Evolutionary conservation across 2,113 vertebrate genomes (phyloP).

Genomic region (Dryoscopus gambensis): DNA sequence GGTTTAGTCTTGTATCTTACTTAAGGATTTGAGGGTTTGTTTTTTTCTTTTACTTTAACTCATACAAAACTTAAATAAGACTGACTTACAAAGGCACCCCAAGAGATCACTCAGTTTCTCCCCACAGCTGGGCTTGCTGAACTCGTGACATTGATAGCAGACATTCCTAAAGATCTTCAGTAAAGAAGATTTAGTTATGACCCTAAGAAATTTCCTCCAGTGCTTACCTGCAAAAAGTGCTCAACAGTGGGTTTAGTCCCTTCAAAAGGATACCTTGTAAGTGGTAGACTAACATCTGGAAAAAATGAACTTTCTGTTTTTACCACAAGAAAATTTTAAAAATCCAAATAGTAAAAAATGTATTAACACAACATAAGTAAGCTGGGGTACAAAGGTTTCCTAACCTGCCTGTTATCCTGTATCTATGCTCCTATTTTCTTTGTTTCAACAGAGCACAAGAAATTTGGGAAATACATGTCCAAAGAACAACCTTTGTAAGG

Average conservation of each 20-base stretch:
- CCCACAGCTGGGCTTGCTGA: neutral
- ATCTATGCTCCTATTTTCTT: neutral
- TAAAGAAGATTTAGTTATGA: neutral
- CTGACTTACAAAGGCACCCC: neutral
- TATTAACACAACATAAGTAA: neutral
- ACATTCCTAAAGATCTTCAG: neutral
- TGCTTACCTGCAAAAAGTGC: neutral
- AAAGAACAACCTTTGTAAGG: neutral
- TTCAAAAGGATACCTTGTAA: neutral
- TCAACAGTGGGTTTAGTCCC: neutral
- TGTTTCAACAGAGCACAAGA: neutral
- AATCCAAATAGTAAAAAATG: neutral
- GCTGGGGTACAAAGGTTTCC: neutral
- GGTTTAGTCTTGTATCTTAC: neutral
- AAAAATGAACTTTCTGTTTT: neutral
- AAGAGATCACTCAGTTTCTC: neutral
- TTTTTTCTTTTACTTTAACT: neutral
- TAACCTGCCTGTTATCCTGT: neutral
- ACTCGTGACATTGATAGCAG: neutral
- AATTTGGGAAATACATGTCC: neutral
- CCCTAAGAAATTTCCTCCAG: neutral
- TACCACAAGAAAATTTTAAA: neutral
- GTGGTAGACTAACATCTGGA: neutral
- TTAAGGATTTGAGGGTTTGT: neutral
- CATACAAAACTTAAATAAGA: neutral